phyloP scores from a whole-genome alignment of 2,797 vertebrate genomes.

The Florisuga fusca region DNA sequence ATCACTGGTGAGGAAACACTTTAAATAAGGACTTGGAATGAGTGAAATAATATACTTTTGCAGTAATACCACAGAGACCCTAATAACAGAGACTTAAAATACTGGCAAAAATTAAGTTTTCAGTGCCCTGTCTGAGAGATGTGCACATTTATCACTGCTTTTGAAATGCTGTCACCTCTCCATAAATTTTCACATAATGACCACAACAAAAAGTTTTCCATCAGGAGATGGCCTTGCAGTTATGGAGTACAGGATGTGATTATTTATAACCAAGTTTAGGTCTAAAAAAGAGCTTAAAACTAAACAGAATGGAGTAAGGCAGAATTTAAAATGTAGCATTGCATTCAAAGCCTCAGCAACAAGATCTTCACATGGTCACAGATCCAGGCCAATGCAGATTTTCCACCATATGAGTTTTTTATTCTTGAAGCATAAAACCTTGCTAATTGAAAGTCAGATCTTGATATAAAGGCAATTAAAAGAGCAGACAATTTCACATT shows the following conservation, averaged over 20 bases:
- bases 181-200: background rate
- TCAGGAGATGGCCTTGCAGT: background rate
- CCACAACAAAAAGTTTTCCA: background rate
- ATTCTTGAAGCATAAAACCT: background rate
- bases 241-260: background rate
- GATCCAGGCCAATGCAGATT: background rate
- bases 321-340: background rate
- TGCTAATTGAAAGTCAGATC: background rate
- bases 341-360: background rate
- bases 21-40: background rate
- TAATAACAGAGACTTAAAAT: background rate
- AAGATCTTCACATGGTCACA: background rate
- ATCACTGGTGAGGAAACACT: background rate
- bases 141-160: background rate
- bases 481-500: background rate
- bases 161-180: background rate
- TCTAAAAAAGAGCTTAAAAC: background rate
- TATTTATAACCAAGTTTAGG: background rate
- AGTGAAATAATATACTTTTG: background rate
- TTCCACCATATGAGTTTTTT: background rate
- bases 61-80: background rate
- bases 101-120: background rate
- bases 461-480: background rate
- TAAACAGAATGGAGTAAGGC: background rate
- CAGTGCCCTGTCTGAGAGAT: background rate